These are phyloP conservation scores for Perca schrenkii DNA, from an alignment of 2,113 vertebrate genomes.

Conservation along the genomic window DNA sequence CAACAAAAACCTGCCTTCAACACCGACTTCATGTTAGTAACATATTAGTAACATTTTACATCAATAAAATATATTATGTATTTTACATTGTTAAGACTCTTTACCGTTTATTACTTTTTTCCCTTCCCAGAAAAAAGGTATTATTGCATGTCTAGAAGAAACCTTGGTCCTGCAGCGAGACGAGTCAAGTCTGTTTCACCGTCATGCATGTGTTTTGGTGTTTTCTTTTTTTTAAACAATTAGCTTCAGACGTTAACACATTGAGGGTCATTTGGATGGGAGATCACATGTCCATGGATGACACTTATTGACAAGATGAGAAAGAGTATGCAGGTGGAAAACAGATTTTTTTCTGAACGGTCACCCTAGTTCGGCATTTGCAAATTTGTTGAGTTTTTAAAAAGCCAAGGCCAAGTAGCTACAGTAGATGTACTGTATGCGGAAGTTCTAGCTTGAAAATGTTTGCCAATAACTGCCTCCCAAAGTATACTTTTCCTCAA, in stretches of 20 bases:
- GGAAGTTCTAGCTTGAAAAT: constrained; percentile 48
- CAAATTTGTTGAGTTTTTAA: constrained; percentile 13
- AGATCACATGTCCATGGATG: constrained; percentile 70
- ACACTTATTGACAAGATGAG: constrained; percentile 68
- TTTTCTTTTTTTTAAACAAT: constrained; percentile 54
- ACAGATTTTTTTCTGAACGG: constrained; percentile 52
- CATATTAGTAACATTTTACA: constrained; percentile 83
- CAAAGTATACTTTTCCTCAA: neutral
- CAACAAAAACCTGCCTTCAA: constrained; percentile 69
- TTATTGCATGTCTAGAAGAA: constrained; percentile 86
- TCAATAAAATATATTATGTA: constrained; percentile 84
- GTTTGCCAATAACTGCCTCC: constrained; percentile 9
- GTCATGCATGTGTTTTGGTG: constrained; percentile 49
- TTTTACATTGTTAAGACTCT: constrained; percentile 80
- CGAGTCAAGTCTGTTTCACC: constrained; percentile 41
- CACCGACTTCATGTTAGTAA: constrained; percentile 74
- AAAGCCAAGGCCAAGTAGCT: constrained; percentile 45
- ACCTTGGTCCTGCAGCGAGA: constrained; percentile 65
- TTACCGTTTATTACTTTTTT: constrained; percentile 79
- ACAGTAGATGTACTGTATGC: constrained; percentile 18
- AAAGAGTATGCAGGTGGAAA: constrained; percentile 50
- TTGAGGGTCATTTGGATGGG: constrained; percentile 62
- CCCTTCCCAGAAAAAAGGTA: constrained; percentile 78
- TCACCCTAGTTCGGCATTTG: constrained; percentile 40
- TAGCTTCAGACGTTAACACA: constrained; percentile 67